Conservation (phyloP, 2,113 vertebrate species). For the Cyanistes caeruleus region DNA sequence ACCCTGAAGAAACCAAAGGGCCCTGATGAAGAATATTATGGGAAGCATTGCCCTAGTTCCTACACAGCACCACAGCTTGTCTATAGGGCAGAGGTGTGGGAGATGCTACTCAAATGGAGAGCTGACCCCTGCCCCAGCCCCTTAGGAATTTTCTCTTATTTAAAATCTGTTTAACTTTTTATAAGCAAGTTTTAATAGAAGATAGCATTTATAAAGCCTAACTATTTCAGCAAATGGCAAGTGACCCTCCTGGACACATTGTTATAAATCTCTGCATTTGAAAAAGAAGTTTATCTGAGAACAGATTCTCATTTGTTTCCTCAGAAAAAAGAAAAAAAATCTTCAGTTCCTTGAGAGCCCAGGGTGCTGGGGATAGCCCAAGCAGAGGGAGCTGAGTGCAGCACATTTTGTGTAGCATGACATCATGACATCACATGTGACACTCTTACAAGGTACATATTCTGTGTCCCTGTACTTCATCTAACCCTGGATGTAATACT, state of each 20-base stretch:
- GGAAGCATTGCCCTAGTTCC: neutral
- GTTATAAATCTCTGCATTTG: neutral
- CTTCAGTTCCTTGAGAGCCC: neutral
- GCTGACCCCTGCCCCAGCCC: neutral
- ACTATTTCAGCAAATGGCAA: neutral
- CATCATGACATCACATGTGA: fast-evolving
- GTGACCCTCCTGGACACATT: neutral
- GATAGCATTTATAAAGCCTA: neutral
- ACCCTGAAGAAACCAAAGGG: neutral
- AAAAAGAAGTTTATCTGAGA: neutral
- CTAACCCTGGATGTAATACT: neutral
- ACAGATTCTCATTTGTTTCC: neutral
- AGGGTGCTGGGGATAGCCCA: neutral
- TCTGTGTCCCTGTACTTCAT: neutral
- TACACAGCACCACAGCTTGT: neutral
- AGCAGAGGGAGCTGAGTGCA: neutral
- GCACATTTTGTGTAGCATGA: fast-evolving
- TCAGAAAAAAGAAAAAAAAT: neutral
- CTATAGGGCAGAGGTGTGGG: neutral
- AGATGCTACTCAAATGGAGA: neutral
- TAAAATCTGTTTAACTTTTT: neutral
- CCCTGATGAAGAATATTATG: neutral
- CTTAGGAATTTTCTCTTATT: neutral
- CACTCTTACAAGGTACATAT: neutral
- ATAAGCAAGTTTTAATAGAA: neutral